These are phyloP conservation scores for Melieria picta DNA, from an alignment of 2,888 invertebrate species.

Conservation along the genomic window DNA sequence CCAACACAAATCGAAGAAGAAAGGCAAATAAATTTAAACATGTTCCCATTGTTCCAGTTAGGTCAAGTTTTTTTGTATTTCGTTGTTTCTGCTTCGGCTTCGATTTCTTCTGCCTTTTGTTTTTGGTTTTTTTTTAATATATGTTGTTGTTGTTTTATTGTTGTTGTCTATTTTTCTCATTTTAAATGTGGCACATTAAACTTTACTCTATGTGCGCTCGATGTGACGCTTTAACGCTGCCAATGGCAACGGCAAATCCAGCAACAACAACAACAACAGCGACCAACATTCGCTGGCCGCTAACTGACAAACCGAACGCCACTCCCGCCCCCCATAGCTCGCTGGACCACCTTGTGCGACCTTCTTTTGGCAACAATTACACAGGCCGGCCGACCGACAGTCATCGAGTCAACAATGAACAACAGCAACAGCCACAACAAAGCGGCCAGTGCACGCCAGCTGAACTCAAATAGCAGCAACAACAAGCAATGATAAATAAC, in stretches of 20 bases:
- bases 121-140: not conserved
- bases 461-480: too few relatives aligned
- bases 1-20: conserved; percentile 35
- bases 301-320: not conserved
- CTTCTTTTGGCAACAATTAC: conserved; percentile 51
- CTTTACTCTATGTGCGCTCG: conserved; percentile 5
- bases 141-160: not conserved
- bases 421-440: too few relatives aligned
- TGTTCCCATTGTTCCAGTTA: conserved; percentile 42
- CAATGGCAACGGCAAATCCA: not conserved
- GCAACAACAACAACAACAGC: not conserved
- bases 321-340: not conserved
- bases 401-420: too few relatives aligned
- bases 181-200: conserved; percentile 58
- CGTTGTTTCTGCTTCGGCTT: not conserved
- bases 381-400: not conserved
- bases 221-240: conserved; percentile 25
- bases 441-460: too few relatives aligned
- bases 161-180: conserved; percentile 6
- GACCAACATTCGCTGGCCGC: not conserved
- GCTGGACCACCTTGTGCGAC: conserved; percentile 61
- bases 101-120: too few relatives aligned
- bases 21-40: conserved; percentile 41
- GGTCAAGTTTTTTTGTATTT: conserved; percentile 49
- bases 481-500: too few relatives aligned